A percentile compares a stretch with the other conserved stretches of the same genome.
Evolutionary conservation across 2,888 invertebrate species (phyloP).

Genomic region (Koerneria pararmatus): DNA sequence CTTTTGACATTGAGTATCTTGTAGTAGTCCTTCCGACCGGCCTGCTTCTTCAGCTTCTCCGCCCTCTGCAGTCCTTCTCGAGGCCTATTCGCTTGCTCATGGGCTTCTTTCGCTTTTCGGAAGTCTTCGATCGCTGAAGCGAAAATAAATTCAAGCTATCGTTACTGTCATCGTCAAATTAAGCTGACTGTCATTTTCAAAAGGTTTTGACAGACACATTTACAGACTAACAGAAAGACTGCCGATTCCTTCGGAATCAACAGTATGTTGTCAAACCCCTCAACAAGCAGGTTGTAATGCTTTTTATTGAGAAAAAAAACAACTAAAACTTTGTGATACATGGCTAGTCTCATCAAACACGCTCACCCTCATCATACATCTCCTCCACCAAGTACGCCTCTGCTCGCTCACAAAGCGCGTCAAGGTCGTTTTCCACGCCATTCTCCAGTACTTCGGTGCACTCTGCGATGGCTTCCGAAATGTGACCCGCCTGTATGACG

Average conservation of each 20-base stretch:
- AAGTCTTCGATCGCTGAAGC: conserved; percentile 77
- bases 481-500: conserved; percentile 69
- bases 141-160: no score
- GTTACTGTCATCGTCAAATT: no score
- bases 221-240: no score
- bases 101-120: conserved; percentile 79
- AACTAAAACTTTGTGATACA: neutral
- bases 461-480: conserved; percentile 71
- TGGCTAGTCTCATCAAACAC: no score
- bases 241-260: no score
- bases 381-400: conserved; percentile 85
- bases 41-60: conserved; percentile 84
- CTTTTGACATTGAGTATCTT: conserved; percentile 89
- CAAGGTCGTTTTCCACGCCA: conserved; percentile 70
- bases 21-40: conserved; percentile 91
- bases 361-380: conserved; percentile 82
- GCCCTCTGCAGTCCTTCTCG: conserved; percentile 83
- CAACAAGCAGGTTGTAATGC: no score
- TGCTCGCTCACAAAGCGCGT: conserved; percentile 81
- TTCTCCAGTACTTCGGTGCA: conserved; percentile 79
- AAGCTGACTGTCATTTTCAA: no score
- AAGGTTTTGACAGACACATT: no score
- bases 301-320: no score
- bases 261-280: no score
- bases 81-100: conserved; percentile 76